Percentiles rank a stretch among this genome's conserved stretches.
Evolutionary conservation across 2,797 vertebrate genomes (phyloP).

Genomic region (Tenualosa thibaudeaui): DNA sequence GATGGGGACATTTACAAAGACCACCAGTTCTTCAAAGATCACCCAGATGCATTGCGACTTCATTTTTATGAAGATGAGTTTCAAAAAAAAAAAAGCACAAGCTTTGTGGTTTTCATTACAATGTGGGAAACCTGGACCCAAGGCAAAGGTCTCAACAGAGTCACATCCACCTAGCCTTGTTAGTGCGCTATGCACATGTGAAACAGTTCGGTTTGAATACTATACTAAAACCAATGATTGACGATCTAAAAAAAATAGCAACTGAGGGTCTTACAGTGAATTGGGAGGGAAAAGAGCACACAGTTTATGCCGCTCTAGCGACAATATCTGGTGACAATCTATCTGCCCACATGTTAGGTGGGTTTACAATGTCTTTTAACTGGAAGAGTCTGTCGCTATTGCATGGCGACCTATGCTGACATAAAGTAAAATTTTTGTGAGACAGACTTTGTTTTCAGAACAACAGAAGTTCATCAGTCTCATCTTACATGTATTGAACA

Average conservation of each 20-base stretch:
- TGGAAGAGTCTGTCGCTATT: neutral
- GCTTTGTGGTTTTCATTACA: no score
- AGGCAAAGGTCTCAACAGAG: no score
- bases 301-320: slow-evolving; percentile 34
- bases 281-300: slow-evolving; percentile 29
- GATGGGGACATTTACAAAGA: no score
- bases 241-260: slow-evolving; percentile 29
- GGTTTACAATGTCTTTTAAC: slow-evolving; percentile 15
- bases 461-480: slow-evolving; percentile 29
- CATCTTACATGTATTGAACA: neutral
- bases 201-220: neutral
- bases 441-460: slow-evolving; percentile 36
- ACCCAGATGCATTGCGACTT: neutral
- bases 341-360: slow-evolving; percentile 41
- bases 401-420: slow-evolving; percentile 31
- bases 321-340: slow-evolving; percentile 40
- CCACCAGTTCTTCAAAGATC: neutral
- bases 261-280: slow-evolving; percentile 27
- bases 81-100: no score
- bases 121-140: no score
- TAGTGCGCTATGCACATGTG: neutral
- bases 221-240: neutral
- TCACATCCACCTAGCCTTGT: no score
- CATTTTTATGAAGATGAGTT: neutral
- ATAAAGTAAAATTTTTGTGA: slow-evolving; percentile 35